These are phyloP conservation scores for Troglohyphantes excavatus DNA, from an alignment of 2,888 invertebrate species.

Conservation along the genomic window DNA sequence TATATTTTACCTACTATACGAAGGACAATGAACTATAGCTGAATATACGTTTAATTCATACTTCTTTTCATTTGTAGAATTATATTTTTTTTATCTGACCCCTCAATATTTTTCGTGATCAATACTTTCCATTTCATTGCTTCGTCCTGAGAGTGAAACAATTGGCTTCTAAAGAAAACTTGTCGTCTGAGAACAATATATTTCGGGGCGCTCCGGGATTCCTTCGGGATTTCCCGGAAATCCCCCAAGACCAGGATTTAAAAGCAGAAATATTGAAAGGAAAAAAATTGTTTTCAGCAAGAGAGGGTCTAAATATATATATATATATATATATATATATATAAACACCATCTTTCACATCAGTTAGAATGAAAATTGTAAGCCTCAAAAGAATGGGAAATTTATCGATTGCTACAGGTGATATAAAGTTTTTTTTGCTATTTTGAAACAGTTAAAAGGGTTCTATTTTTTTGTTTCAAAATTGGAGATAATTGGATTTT, in stretches of 20 bases:
- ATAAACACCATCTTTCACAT: constrained; percentile 30
- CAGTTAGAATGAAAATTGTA: constrained; percentile 53
- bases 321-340: neutral
- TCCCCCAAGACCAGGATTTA: constrained; percentile 49
- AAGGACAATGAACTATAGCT: too few species aligned
- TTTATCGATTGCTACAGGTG: constrained; percentile 36
- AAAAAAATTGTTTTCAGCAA: constrained; percentile 11
- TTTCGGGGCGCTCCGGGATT: constrained; percentile 42
- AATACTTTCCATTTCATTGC: constrained; percentile 29
- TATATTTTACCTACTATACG: too few species aligned
- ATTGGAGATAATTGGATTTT: too few species aligned
- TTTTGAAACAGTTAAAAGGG: too few species aligned
- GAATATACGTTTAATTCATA: too few species aligned
- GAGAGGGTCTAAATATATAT: constrained; percentile 36
- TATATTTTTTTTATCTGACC: neutral
- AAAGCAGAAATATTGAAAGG: constrained; percentile 47
- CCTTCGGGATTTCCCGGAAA: constrained; percentile 36
- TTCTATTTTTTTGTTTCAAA: too few species aligned
- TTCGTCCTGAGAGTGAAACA: constrained; percentile 39
- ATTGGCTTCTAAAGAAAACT: constrained; percentile 54
- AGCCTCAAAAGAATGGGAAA: constrained; percentile 43
- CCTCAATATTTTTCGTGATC: constrained; percentile 28
- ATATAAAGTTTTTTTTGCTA: constrained; percentile 5
- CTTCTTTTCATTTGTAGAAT: neutral
- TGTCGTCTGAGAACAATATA: constrained; percentile 55